A percentile compares a stretch with the other conserved stretches of the same genome.
These are phyloP conservation scores for Aleiodes alternator DNA, from an alignment of 2,888 invertebrate species.

Conservation along the genomic window DNA sequence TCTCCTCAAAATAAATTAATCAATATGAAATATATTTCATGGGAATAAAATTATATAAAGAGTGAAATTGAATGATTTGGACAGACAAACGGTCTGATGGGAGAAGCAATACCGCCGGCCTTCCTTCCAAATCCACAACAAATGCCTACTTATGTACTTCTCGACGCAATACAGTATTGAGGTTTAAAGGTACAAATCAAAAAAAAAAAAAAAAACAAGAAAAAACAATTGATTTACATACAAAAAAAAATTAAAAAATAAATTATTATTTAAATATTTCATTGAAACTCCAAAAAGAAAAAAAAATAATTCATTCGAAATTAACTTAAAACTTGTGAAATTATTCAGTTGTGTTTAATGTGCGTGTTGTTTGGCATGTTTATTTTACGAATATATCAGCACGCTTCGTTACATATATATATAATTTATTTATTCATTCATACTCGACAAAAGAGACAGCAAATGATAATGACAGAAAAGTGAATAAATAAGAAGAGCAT, in stretches of 20 bases:
- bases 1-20: background rate
- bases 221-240: slow-evolving; percentile 13
- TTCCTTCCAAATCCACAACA: slow-evolving; percentile 78
- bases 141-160: slow-evolving; percentile 80
- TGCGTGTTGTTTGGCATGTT: slow-evolving; percentile 29
- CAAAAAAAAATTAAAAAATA: slow-evolving; percentile 25
- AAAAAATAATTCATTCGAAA: background rate
- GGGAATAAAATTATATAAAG: slow-evolving; percentile 32
- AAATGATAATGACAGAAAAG: background rate
- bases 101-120: slow-evolving; percentile 76
- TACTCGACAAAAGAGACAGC: background rate
- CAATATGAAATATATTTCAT: background rate
- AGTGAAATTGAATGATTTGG: slow-evolving; percentile 61
- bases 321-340: slow-evolving; percentile 23
- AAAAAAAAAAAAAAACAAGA: slow-evolving; percentile 16
- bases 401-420: slow-evolving; percentile 2
- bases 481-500: background rate
- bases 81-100: slow-evolving; percentile 75
- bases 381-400: slow-evolving; percentile 12
- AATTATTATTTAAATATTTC: slow-evolving; percentile 20
- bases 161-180: slow-evolving; percentile 81
- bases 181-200: slow-evolving; percentile 75
- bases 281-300: background rate
- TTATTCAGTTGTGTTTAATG: slow-evolving; percentile 15
- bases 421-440: background rate